These are phyloP conservation scores for Porites australiensis DNA, from an alignment of 64 coral and sea anemone genomes.

Conservation along the genomic window DNA sequence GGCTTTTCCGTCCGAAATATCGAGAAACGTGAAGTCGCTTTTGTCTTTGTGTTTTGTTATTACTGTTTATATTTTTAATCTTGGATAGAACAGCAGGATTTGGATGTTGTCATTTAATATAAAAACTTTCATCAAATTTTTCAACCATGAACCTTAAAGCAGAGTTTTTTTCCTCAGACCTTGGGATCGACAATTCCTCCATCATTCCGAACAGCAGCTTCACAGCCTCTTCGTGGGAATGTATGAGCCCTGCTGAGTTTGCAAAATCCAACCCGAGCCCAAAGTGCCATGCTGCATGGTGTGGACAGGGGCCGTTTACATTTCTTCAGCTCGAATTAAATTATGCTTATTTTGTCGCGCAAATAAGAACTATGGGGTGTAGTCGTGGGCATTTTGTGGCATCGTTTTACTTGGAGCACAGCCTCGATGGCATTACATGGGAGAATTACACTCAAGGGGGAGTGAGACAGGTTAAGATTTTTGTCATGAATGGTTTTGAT, in stretches of 20 bases:
- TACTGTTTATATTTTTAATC: no score
- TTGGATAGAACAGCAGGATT: no score
- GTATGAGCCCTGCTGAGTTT: neutral
- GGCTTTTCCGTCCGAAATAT: no score
- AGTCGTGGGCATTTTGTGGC: neutral
- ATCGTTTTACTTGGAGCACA: slow-evolving; percentile 28
- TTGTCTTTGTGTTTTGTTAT: no score
- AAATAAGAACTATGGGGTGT: neutral
- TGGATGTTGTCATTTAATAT: no score
- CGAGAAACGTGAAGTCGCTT: no score
- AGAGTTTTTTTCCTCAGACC: neutral
- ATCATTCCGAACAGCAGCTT: neutral
- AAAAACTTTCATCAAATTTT: neutral
- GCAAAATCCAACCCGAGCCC: neutral
- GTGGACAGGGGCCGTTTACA: neutral
- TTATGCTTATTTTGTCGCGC: neutral
- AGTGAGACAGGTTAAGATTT: slow-evolving; percentile 1
- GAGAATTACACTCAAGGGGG: slow-evolving; percentile 24
- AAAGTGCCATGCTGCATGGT: slow-evolving; percentile 23
- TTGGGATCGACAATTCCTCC: neutral
- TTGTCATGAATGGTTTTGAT: neutral
- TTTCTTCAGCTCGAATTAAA: neutral
- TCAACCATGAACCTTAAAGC: neutral
- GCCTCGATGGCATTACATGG: slow-evolving; percentile 2
- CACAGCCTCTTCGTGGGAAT: neutral